These are phyloP conservation scores for Bathynomus jamesi DNA, from an alignment of 1,140 invertebrate species.

Conservation along the genomic window DNA sequence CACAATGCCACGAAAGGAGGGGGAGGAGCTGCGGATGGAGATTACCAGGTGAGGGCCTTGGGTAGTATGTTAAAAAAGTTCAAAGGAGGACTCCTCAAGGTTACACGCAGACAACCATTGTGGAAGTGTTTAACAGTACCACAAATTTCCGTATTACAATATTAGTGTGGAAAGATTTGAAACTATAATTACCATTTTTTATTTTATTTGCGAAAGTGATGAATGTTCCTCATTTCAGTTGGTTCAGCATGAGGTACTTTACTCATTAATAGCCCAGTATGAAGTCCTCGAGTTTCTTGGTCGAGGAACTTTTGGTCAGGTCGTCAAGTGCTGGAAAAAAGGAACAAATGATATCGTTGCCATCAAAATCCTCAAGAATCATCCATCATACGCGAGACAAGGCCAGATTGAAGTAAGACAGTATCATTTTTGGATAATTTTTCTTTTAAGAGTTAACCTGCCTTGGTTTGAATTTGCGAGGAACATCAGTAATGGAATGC, in stretches of 20 bases:
- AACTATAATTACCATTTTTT: no score
- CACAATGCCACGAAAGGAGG: slow-evolving; percentile 48
- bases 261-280: slow-evolving; percentile 79
- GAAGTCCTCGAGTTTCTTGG: slow-evolving; percentile 98
- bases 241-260: slow-evolving; percentile 95
- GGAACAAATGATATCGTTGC: slow-evolving; percentile 99
- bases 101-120: no score
- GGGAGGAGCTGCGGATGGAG: slow-evolving; percentile 70
- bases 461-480: neutral
- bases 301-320: slow-evolving; percentile 95
- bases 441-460: neutral
- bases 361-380: slow-evolving; percentile 99
- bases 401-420: slow-evolving; percentile 91
- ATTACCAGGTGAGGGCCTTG: no score
- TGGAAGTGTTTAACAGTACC: no score
- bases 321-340: slow-evolving; percentile 99
- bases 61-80: no score
- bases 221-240: no score
- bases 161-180: no score
- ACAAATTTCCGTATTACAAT: no score
- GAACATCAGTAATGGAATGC: no score
- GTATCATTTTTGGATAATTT: neutral
- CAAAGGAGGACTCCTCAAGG: no score
- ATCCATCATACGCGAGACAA: slow-evolving; percentile 98
- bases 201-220: neutral